A percentile compares a stretch with the other conserved stretches of the same genome.
These are phyloP conservation scores for Patiria miniata DNA, from an alignment of 35 echinoderm and acorn worm species.

Conservation along the genomic window DNA sequence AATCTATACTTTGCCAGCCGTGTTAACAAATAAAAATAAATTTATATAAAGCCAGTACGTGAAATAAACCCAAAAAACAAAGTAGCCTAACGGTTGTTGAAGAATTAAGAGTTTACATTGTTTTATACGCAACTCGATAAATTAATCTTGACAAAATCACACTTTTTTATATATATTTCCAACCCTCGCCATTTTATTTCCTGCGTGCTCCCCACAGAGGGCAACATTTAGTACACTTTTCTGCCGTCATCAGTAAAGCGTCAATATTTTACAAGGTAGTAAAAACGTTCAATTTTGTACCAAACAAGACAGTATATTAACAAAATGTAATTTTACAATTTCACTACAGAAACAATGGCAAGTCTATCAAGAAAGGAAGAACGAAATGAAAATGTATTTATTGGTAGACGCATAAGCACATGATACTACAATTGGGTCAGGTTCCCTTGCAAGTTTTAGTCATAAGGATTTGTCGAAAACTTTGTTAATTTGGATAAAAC, in stretches of 20 bases:
- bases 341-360: neutral
- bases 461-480: too few species aligned
- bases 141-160: neutral
- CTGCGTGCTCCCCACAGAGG: neutral
- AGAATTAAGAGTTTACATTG: too few species aligned
- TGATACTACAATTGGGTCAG: too few species aligned
- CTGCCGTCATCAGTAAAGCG: neutral
- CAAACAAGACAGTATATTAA: constrained; percentile 2
- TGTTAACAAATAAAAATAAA: too few species aligned
- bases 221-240: neutral
- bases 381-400: too few species aligned
- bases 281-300: constrained; percentile 1
- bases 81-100: too few species aligned
- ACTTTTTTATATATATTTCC: neutral
- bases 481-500: too few species aligned
- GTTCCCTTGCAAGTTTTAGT: too few species aligned
- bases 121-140: neutral
- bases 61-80: too few species aligned
- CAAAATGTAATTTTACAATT: neutral
- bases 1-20: too few species aligned
- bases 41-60: too few species aligned
- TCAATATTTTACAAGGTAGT: neutral
- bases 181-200: constrained; percentile 7
- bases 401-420: too few species aligned
- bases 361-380: neutral